These are phyloP conservation scores for Chrysolina haemoptera DNA, from an alignment of 2,888 invertebrate genomes.

Conservation along the genomic window DNA sequence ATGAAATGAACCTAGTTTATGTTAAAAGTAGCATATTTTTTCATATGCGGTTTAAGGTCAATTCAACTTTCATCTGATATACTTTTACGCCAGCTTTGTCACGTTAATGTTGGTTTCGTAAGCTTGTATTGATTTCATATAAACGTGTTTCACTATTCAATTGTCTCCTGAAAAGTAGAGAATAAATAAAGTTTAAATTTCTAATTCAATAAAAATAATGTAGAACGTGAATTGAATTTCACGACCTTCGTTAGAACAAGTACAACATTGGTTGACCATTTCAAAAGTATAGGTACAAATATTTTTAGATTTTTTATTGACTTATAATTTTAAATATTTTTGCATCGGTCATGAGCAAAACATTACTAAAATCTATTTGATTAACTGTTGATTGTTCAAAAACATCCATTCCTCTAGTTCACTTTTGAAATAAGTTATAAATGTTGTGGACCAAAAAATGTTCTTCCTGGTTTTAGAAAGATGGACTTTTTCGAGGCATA, in stretches of 20 bases:
- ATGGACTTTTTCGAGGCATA: too few relatives aligned
- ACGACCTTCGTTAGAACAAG: not conserved
- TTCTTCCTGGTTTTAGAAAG: too few relatives aligned
- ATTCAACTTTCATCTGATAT: conserved; percentile 31
- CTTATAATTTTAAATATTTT: too few relatives aligned
- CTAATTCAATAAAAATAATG: not conserved
- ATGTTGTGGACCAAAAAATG: too few relatives aligned
- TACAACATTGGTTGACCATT: not conserved
- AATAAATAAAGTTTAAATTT: conserved; percentile 1
- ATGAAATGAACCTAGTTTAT: not conserved
- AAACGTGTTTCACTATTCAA: not conserved
- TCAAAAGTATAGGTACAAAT: not conserved
- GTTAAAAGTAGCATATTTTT: not conserved
- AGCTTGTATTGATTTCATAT: conserved; percentile 16
- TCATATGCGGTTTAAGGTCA: conserved; percentile 6
- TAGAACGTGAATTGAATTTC: not conserved
- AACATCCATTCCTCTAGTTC: too few relatives aligned
- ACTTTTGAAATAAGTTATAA: too few relatives aligned
- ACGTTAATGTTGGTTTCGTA: conserved; percentile 20
- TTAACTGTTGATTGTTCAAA: too few relatives aligned
- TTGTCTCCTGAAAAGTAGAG: not conserved
- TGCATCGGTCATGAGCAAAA: too few relatives aligned
- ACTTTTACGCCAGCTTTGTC: conserved; percentile 24
- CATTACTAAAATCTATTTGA: too few relatives aligned
- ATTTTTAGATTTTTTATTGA: too few relatives aligned